These are phyloP conservation scores for Frankliniella fusca DNA, from an alignment of 2,888 invertebrate genomes.

Conservation along the genomic window DNA sequence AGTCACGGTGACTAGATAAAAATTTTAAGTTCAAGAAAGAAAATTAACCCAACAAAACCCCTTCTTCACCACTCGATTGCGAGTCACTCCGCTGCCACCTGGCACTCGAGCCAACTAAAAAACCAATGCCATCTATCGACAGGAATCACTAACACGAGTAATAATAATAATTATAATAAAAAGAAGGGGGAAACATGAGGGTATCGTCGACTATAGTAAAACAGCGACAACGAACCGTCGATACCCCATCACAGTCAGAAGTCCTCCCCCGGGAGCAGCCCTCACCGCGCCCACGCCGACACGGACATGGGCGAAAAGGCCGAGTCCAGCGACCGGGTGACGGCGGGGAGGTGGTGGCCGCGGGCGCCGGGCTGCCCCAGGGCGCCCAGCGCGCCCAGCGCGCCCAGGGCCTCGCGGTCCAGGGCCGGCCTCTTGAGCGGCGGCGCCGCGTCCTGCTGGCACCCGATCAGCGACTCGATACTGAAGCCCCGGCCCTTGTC, in stretches of 20 bases:
- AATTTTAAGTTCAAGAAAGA: no score
- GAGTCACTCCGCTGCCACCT: no score
- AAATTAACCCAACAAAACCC: no score
- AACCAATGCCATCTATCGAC: no score
- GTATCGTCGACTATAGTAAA: neutral
- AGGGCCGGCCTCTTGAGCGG: constrained; percentile 29
- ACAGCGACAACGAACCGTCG: neutral
- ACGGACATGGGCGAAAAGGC: constrained; percentile 66
- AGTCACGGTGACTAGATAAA: no score
- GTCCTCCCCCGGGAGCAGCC: neutral
- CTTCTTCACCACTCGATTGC: no score
- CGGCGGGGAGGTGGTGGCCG: constrained; percentile 39
- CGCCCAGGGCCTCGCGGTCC: constrained; percentile 31
- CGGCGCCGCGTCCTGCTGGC: constrained; percentile 37
- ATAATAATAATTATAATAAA: no score
- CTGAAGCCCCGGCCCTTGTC: constrained; percentile 51
- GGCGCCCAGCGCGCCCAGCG: constrained; percentile 32
- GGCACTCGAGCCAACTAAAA: no score
- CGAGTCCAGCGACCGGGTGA: constrained; percentile 54
- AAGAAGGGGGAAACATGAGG: neutral
- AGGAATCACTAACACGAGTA: neutral
- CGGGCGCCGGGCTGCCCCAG: constrained; percentile 37
- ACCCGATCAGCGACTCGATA: constrained; percentile 56
- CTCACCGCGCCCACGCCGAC: constrained; percentile 47
- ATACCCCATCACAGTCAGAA: constrained; percentile 13